These are phyloP conservation scores for Bicyclus anynana DNA, from an alignment of 1,140 invertebrate species.

Conservation along the genomic window DNA sequence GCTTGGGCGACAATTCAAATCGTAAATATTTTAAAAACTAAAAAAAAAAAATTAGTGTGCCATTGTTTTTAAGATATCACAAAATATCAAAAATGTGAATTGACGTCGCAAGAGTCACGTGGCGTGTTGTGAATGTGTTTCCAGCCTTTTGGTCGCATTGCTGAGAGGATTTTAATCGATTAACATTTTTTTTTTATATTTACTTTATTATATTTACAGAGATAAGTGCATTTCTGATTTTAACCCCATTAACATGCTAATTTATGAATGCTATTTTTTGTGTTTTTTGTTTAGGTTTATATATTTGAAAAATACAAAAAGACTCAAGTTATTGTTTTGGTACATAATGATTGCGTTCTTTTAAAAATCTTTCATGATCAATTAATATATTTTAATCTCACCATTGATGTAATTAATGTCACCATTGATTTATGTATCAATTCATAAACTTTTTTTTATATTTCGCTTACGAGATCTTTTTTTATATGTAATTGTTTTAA, in stretches of 20 bases:
- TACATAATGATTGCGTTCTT: conserved; percentile 38
- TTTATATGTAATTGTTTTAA: conserved; percentile 60
- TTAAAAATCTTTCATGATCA: too few species aligned
- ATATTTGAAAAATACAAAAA: conserved; percentile 37
- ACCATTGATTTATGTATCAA: conserved; percentile 59
- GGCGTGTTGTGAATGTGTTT: too few species aligned
- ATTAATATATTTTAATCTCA: conserved; percentile 7
- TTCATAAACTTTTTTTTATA: conserved; percentile 38
- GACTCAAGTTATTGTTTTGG: conserved; percentile 36
- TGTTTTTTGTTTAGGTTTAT: too few species aligned
- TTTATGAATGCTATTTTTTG: conserved; percentile 53
- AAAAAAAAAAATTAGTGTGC: too few species aligned
- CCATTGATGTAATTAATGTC: background rate
- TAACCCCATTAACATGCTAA: conserved; percentile 72
- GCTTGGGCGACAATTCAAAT: background rate
- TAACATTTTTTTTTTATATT: conserved; percentile 34
- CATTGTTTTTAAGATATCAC: too few species aligned
- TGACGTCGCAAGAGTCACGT: too few species aligned
- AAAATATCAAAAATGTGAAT: too few species aligned
- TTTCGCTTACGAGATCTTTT: conserved; percentile 37
- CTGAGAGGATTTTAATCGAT: conserved; percentile 38
- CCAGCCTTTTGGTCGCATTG: conserved; percentile 11
- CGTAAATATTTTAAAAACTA: too few species aligned
- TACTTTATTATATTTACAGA: conserved; percentile 37
- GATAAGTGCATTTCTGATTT: conserved; percentile 68